These are phyloP conservation scores for Cladopsammia gracilis DNA, from an alignment of 64 coral and sea anemone species.

Conservation along the genomic window DNA sequence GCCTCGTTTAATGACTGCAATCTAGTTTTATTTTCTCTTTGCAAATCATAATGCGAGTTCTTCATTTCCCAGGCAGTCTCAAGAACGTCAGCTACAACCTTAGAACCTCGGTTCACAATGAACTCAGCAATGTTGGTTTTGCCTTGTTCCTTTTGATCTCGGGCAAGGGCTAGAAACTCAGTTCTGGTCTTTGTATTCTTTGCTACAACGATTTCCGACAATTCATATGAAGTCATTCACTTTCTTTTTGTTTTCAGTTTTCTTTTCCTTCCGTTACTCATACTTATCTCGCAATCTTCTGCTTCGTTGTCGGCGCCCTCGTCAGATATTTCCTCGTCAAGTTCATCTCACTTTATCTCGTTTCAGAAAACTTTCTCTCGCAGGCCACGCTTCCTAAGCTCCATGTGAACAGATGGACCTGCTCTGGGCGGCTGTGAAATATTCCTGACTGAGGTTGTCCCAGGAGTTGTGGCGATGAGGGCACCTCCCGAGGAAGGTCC, in stretches of 20 bases:
- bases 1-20: background rate
- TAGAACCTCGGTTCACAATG: background rate
- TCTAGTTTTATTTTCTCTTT: background rate
- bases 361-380: background rate
- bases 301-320: too few relatives aligned
- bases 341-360: too few relatives aligned
- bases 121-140: background rate
- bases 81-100: background rate
- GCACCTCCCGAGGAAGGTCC: background rate
- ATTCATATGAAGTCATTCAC: background rate
- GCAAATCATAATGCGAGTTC: background rate
- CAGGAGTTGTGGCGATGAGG: background rate
- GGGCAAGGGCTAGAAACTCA: background rate
- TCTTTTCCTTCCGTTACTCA: too few relatives aligned
- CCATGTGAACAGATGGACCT: too few relatives aligned
- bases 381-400: slow-evolving; percentile 2
- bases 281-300: too few relatives aligned
- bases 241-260: background rate
- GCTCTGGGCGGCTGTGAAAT: background rate
- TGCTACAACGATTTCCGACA: background rate
- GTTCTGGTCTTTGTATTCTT: background rate
- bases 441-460: slow-evolving; percentile 3
- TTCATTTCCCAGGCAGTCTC: background rate
- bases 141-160: background rate
- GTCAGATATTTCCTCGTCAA: too few relatives aligned